phyloP scores from a whole-genome alignment of 2,888 invertebrate genomes.

The Phania funesta region DNA sequence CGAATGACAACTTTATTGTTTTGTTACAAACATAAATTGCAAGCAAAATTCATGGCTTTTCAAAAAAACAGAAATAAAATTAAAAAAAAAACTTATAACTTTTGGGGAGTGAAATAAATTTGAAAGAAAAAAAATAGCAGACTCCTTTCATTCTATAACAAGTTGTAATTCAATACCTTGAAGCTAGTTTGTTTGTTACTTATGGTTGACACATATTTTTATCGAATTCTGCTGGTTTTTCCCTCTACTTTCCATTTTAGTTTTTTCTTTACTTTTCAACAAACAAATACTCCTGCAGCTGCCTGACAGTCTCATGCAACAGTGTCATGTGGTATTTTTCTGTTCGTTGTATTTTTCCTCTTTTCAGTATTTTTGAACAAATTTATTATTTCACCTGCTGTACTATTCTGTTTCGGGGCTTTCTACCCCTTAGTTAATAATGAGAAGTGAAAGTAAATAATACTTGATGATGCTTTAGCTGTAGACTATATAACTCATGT shows the following conservation, averaged over 20 bases:
- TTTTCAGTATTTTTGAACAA: conserved; percentile 4
- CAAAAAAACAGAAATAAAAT: background rate
- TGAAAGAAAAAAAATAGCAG: background rate
- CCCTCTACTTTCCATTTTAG: background rate
- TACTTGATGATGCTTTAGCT: conserved; percentile 37
- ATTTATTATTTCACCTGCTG: conserved; percentile 44
- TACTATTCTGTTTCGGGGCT: conserved; percentile 4
- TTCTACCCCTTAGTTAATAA: conserved; percentile 48
- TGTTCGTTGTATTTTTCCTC: background rate
- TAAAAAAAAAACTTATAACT: background rate
- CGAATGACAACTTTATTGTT: conserved; percentile 78
- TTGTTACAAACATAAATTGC: conserved; percentile 65
- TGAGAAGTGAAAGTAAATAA: conserved; percentile 46
- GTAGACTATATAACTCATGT: conserved; percentile 10
- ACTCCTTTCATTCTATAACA: conserved; percentile 49
- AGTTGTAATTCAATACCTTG: conserved; percentile 62
- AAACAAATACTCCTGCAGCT: background rate
- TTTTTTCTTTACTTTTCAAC: background rate
- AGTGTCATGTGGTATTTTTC: conserved; percentile 56
- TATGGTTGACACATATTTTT: conserved; percentile 62
- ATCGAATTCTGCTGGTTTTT: conserved; percentile 32
- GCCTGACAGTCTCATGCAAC: conserved; percentile 38
- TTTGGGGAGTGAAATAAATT: conserved; percentile 16
- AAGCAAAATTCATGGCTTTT: conserved; percentile 53
- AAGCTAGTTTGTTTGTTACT: conserved; percentile 61